phyloP scores from a whole-genome alignment of 2,888 invertebrate species.

The Parnassius orleans region DNA sequence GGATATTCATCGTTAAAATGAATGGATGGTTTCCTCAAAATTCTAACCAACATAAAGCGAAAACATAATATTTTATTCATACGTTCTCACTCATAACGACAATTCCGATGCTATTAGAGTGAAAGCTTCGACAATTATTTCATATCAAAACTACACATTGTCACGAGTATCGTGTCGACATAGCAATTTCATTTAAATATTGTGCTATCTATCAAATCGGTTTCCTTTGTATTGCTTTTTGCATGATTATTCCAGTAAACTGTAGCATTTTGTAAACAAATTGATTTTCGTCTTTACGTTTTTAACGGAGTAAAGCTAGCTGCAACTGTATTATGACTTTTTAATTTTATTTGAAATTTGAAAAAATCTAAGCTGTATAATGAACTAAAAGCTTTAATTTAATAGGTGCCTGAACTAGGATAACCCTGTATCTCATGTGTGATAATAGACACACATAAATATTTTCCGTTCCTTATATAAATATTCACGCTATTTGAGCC shows the following conservation, averaged over 20 bases:
- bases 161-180: constrained; percentile 18
- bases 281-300: too few relatives aligned
- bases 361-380: too few relatives aligned
- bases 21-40: neutral
- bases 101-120: constrained; percentile 19
- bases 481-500: too few relatives aligned
- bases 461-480: too few relatives aligned
- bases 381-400: too few relatives aligned
- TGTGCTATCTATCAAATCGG: constrained; percentile 12
- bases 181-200: constrained; percentile 25
- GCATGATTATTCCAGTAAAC: neutral
- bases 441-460: too few relatives aligned
- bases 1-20: too few relatives aligned
- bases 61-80: constrained; percentile 27
- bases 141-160: constrained; percentile 28
- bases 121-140: constrained; percentile 27
- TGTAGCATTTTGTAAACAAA: neutral
- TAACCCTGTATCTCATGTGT: too few relatives aligned
- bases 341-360: too few relatives aligned
- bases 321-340: too few relatives aligned
- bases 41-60: constrained; percentile 1
- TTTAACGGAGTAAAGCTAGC: too few relatives aligned
- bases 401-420: too few relatives aligned
- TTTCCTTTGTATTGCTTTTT: constrained; percentile 15
- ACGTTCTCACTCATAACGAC: constrained; percentile 12